phyloP scores from a whole-genome alignment of 2,888 invertebrate genomes.

The Kryphioiulus occultus region DNA sequence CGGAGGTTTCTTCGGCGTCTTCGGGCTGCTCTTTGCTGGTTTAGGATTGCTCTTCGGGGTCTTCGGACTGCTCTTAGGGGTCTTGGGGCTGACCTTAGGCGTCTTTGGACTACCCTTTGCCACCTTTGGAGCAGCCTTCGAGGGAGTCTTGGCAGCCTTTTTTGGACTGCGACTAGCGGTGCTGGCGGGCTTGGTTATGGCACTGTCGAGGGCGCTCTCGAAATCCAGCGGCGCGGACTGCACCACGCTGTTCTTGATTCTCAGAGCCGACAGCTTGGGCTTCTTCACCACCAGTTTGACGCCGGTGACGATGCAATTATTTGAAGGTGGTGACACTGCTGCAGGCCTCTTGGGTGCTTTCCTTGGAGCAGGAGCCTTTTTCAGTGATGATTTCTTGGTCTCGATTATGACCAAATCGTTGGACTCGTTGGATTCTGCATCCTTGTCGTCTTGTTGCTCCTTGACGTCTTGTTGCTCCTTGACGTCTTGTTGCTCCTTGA shows the following conservation, averaged over 20 bases:
- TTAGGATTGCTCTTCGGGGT: neutral
- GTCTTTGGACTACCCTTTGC: neutral
- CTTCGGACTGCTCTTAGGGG: neutral
- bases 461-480: neutral
- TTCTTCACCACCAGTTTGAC: conserved; percentile 38
- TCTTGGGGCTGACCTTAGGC: neutral
- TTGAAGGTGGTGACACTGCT: neutral
- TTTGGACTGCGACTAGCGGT: conserved; percentile 43
- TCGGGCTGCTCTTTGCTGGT: neutral
- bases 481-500: neutral
- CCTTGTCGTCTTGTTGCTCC: neutral
- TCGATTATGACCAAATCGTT: conserved; percentile 19
- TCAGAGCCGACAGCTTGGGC: neutral
- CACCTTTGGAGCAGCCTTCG: neutral
- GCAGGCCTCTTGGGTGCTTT: neutral
- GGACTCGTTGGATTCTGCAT: neutral
- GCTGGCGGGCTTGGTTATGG: neutral
- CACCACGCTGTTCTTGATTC: conserved; percentile 59
- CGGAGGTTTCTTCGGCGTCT: neutral
- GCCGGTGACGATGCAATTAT: neutral
- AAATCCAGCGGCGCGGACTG: conserved; percentile 61
- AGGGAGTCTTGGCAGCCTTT: conserved; percentile 53
- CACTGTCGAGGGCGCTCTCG: conserved; percentile 54
- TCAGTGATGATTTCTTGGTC: neutral
- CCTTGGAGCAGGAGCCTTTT: neutral